Percentiles rank a stretch among this genome's conserved stretches.
These are phyloP conservation scores for Sciurus niger DNA, from an alignment of 2,113 vertebrate genomes.

Conservation along the genomic window DNA sequence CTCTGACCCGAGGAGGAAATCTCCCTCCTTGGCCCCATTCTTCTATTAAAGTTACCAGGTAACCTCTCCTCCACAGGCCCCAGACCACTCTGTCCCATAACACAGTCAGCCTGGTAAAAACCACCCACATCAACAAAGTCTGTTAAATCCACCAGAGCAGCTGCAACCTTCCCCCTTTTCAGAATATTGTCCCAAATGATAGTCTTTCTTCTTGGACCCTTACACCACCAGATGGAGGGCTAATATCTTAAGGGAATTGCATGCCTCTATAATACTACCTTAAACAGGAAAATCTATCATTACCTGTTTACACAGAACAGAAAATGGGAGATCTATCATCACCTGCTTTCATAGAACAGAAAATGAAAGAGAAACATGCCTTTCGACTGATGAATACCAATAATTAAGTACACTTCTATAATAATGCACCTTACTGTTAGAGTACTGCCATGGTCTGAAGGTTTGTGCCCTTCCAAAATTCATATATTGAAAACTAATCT, in stretches of 20 bases:
- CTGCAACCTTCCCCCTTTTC: neutral
- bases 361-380: neutral
- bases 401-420: neutral
- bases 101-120: neutral
- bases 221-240: too few relatives aligned
- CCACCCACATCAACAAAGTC: neutral
- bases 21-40: neutral
- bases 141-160: neutral
- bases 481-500: too few relatives aligned
- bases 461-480: too few relatives aligned
- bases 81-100: neutral
- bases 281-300: neutral
- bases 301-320: neutral
- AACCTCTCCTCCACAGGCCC: neutral
- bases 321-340: neutral
- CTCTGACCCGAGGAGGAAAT: neutral
- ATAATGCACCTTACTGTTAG: neutral
- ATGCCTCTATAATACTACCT: neutral
- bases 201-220: neutral
- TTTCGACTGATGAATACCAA: slow-evolving; percentile 1
- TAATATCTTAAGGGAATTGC: neutral
- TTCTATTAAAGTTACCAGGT: neutral
- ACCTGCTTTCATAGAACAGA: neutral
- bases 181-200: neutral
- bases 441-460: neutral